Conservation (phyloP, 2,113 vertebrate species). For the Ahaetulla prasina region DNA sequence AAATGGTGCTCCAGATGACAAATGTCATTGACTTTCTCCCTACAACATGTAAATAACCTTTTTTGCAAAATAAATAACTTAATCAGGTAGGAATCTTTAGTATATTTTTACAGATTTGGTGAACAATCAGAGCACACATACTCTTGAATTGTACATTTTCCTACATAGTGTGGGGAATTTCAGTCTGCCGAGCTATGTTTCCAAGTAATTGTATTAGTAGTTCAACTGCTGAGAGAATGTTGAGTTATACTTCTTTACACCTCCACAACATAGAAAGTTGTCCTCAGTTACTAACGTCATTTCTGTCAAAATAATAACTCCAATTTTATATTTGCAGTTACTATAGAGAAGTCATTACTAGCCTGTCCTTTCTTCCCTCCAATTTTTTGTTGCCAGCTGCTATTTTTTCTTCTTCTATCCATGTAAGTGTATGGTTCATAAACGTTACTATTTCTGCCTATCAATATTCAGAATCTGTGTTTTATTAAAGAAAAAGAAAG, state of each 20-base stretch:
- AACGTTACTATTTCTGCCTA: constrained; percentile 51
- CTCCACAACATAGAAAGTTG: neutral
- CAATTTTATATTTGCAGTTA: neutral
- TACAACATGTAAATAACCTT: neutral
- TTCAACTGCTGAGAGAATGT: neutral
- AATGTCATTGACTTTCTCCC: neutral
- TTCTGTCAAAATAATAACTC: neutral
- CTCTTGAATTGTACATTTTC: neutral
- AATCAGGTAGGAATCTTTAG: neutral
- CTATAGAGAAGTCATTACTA: constrained; percentile 16
- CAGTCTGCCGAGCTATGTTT: neutral
- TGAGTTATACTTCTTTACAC: neutral
- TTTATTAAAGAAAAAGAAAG: constrained; percentile 23
- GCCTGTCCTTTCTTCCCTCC: constrained; percentile 14
- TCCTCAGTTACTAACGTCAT: neutral
- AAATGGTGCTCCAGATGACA: neutral
- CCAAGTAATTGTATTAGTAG: neutral
- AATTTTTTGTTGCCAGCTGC: neutral
- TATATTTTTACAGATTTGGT: neutral
- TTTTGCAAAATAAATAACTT: neutral
- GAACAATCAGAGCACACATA: neutral
- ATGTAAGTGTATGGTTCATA: constrained; percentile 47
- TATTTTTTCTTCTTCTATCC: constrained; percentile 43
- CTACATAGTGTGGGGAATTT: neutral
- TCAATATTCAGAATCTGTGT: constrained; percentile 51